Percentiles rank a stretch among this genome's conserved stretches.
Conservation (phyloP, 2,113 vertebrate genomes). For the Micronycteris hirsuta region DNA sequence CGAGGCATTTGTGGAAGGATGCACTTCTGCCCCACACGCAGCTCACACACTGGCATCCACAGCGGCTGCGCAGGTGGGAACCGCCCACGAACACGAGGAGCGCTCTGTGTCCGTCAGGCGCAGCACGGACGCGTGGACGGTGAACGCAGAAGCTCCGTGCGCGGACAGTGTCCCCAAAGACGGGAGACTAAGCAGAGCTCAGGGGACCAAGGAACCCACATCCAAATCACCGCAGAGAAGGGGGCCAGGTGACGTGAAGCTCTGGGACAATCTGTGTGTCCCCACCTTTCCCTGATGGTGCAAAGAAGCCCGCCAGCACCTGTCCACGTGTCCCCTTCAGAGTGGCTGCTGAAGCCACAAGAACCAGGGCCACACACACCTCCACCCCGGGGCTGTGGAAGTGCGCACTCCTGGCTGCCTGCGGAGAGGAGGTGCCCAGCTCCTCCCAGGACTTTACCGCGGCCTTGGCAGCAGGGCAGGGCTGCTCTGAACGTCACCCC, state of each 20-base stretch:
- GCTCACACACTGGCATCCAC: too few relatives aligned
- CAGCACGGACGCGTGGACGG: accelerated
- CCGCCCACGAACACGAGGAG: accelerated
- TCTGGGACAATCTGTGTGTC: accelerated
- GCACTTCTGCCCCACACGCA: too few relatives aligned
- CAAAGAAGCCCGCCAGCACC: neutral
- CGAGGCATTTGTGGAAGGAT: accelerated
- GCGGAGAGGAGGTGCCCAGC: too few relatives aligned
- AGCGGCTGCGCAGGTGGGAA: accelerated
- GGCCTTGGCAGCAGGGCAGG: neutral
- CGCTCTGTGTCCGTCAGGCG: accelerated
- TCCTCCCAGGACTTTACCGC: neutral
- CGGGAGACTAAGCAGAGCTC: neutral
- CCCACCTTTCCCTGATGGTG: accelerated
- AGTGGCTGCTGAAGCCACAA: neutral
- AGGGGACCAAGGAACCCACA: accelerated
- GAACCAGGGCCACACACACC: accelerated
- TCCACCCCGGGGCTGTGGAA: accelerated
- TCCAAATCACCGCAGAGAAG: too few relatives aligned
- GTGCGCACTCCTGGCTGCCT: too few relatives aligned
- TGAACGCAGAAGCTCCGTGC: accelerated
- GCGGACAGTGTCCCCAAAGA: too few relatives aligned
- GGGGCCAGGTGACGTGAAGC: too few relatives aligned
- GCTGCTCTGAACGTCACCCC: neutral
- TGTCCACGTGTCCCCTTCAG: accelerated